phyloP scores from a whole-genome alignment of 2,888 invertebrate genomes.

The Aporophyla lueneburgensis region DNA sequence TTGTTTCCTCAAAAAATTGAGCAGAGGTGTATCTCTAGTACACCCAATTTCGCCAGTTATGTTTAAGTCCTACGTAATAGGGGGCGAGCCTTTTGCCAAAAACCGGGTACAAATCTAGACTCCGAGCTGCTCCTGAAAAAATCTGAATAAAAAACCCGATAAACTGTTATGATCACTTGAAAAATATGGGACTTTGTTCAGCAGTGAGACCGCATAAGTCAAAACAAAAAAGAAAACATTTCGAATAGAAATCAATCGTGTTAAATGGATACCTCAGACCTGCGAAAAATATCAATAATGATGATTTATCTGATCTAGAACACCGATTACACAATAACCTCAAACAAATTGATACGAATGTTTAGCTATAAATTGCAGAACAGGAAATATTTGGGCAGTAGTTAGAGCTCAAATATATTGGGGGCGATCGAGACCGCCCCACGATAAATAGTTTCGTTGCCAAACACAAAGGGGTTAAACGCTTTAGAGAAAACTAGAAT shows the following conservation, averaged over 20 bases:
- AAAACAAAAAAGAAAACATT: not conserved
- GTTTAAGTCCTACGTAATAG: too few species aligned
- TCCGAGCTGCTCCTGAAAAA: too few species aligned
- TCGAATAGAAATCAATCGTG: not conserved
- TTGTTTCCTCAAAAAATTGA: too few species aligned
- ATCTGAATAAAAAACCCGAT: too few species aligned
- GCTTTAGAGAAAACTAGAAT: constrained; percentile 55
- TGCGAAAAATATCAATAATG: constrained; percentile 6
- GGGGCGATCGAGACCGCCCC: constrained; percentile 66
- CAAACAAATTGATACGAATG: constrained; percentile 82
- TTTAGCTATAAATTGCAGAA: constrained; percentile 70
- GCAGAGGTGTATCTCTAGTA: too few species aligned
- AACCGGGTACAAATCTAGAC: too few species aligned
- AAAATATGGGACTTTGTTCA: not conserved
- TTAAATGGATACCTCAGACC: not conserved
- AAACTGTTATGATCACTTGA: not conserved
- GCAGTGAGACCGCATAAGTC: not conserved
- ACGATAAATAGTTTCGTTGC: constrained; percentile 77
- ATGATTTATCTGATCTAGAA: constrained; percentile 43
- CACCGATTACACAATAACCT: constrained; percentile 59
- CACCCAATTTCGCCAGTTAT: too few species aligned
- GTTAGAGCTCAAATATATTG: constrained; percentile 68
- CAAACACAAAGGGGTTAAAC: constrained; percentile 71
- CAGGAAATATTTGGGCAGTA: constrained; percentile 67
- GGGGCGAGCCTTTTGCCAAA: too few species aligned